Conservation (phyloP, 1,140 invertebrate species). For the Bombus soroeensis region DNA sequence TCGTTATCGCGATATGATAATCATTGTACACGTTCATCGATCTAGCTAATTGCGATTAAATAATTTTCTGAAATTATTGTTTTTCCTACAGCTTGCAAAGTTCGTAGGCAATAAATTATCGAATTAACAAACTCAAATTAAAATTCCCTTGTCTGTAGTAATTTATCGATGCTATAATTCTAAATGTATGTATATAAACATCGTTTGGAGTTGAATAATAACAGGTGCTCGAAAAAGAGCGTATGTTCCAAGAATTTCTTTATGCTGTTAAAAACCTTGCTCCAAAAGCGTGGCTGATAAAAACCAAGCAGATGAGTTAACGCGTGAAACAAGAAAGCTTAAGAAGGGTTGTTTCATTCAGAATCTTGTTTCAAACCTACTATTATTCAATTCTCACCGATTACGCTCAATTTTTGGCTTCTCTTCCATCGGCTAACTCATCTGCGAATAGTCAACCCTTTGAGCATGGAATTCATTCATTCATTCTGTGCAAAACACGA, state of each 20-base stretch:
- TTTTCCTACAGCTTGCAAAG: too few species aligned
- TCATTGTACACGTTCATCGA: too few species aligned
- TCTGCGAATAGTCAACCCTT: background rate
- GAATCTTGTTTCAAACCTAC: background rate
- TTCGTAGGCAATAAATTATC: background rate
- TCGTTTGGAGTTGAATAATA: background rate
- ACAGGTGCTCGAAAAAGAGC: background rate
- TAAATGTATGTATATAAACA: background rate
- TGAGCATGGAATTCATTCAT: background rate
- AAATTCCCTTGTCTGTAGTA: background rate
- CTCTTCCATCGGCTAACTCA: background rate
- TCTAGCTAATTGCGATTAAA: too few species aligned
- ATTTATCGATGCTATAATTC: background rate
- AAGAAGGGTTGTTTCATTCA: constrained; percentile 28
- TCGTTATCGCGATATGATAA: too few species aligned
- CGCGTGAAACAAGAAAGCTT: background rate
- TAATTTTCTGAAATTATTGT: too few species aligned
- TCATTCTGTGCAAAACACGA: background rate
- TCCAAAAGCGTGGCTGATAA: constrained; percentile 25
- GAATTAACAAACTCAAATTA: background rate
- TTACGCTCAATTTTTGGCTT: background rate
- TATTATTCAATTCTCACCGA: background rate
- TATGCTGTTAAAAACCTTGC: constrained; percentile 15
- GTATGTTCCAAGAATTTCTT: constrained; percentile 16
- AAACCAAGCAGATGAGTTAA: constrained; percentile 30